Base-by-base conservation (phyloP, 2,888 invertebrate species). In the Plemyria rubiginata region DNA sequence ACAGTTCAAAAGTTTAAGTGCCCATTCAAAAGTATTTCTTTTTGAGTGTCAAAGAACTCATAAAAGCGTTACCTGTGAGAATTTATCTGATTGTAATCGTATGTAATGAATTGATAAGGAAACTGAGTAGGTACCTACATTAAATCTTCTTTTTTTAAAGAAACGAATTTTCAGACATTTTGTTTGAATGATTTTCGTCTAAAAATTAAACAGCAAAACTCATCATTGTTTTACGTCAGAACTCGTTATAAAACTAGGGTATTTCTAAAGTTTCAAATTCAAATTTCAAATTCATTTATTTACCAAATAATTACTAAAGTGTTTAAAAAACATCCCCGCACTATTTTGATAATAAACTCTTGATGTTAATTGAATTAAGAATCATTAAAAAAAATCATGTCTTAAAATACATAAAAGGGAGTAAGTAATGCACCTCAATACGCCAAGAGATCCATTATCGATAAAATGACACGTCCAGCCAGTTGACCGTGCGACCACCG, bases 1-100 rank as follows among this genome's bases (percentile, higher is more conserved):
- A 64, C 63, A 67, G 69, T 70, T 70, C 70, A 69, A 64, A 68
- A 71, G 68, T 68, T 71, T 74, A 72, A 72, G 60, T 70, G 53
- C 66, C 68, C 68, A 72, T 74, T 70, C 68, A 67, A 65, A 71
- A 70, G 51, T 66, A 59, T 61, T 66, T 70, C 58, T 68, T 68
- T 70, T 65, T 61, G 63, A 63, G 68, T 69, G 69, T 67, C 70
- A 71, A 72, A 60, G 61, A 72, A 70, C 72, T 64, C 70, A 67
- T 74, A 71, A 69, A 71, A 62, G 28, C 65, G 60, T 62, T 59
- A 60, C 54, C 58, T 64, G 64, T 70, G 71, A 67, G 70, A 71
- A 69, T 62, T 60, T 57, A 68, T 70, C 62, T 67, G 67, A 70
- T 68, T 62, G 58, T 62, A 57, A 70, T 68, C 64, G 51, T 48